A percentile compares a stretch with the other conserved stretches of the same genome.
phyloP scores from a whole-genome alignment of 2,888 invertebrate genomes.

The Tromatobia lineatoria region DNA sequence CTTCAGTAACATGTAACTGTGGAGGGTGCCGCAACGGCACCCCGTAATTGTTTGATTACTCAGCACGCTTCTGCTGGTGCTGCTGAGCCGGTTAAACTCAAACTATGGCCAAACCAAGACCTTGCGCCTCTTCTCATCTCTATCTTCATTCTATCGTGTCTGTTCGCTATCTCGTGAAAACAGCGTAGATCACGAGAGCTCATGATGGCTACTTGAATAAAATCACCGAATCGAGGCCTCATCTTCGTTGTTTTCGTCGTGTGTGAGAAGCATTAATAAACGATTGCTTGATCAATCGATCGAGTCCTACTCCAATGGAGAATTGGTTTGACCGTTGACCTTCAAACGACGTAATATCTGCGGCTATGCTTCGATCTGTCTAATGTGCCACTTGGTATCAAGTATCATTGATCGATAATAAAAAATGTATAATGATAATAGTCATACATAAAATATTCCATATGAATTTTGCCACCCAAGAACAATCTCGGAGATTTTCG shows the following conservation, averaged over 20 bases:
- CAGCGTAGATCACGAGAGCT: slow-evolving; percentile 17
- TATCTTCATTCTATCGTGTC: slow-evolving; percentile 58
- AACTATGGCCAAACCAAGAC: slow-evolving; percentile 81
- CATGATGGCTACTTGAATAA: slow-evolving; percentile 30
- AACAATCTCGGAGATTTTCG: too few species aligned
- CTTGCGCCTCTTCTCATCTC: slow-evolving; percentile 66
- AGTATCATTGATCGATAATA: too few species aligned
- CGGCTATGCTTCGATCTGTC: too few species aligned
- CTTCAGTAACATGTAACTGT: slow-evolving; percentile 54
- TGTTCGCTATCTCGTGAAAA: slow-evolving; percentile 19
- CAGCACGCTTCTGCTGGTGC: slow-evolving; percentile 80
- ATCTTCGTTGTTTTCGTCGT: slow-evolving; percentile 34
- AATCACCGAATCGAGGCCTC: slow-evolving; percentile 58
- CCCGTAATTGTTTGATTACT: slow-evolving; percentile 85
- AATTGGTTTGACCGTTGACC: slow-evolving; percentile 29
- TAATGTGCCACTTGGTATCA: too few species aligned
- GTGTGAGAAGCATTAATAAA: slow-evolving; percentile 59
- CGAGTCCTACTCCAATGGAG: neutral
- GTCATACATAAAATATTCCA: too few species aligned
- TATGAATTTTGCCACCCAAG: too few species aligned
- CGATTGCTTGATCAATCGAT: slow-evolving; percentile 69
- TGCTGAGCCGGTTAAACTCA: slow-evolving; percentile 82
- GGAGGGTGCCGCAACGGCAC: slow-evolving; percentile 61
- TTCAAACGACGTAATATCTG: slow-evolving; percentile 8
- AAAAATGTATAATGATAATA: too few species aligned